phyloP scores from a whole-genome alignment of 53 echinoderm and acorn worm genomes.

The Echinometra lucunter region DNA sequence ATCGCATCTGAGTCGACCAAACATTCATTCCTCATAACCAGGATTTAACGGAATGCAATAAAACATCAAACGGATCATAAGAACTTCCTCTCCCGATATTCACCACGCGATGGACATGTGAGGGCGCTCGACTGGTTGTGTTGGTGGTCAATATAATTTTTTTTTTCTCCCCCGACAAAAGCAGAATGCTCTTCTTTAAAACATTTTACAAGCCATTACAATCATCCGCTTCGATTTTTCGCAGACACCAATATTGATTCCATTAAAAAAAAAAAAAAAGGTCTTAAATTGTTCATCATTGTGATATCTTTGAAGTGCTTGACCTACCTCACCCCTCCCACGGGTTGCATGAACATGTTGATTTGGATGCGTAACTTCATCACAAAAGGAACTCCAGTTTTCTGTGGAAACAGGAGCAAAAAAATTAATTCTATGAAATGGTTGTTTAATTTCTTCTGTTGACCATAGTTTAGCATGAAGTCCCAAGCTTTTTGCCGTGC shows the following conservation, averaged over 20 bases:
- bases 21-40: too few species aligned
- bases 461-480: too few species aligned
- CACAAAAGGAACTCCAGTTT: slow-evolving; percentile 71
- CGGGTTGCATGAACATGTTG: slow-evolving; percentile 67
- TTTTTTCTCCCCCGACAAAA: too few species aligned
- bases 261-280: not conserved
- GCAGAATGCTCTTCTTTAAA: too few species aligned
- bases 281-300: not conserved
- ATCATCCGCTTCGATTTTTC: too few species aligned
- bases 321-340: slow-evolving; percentile 64
- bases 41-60: too few species aligned
- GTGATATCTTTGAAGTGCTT: not conserved
- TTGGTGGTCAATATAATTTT: not conserved
- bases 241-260: too few species aligned
- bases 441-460: too few species aligned
- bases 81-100: not conserved
- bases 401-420: slow-evolving; percentile 54
- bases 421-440: not conserved
- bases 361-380: slow-evolving; percentile 75
- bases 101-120: not conserved
- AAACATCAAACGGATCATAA: not conserved
- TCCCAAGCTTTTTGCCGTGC: too few species aligned
- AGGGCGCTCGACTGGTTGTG: not conserved
- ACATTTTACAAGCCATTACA: too few species aligned
- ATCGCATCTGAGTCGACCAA: too few species aligned